phyloP scores from a whole-genome alignment of 2,888 invertebrate species.

The Zygaena filipendulae region DNA sequence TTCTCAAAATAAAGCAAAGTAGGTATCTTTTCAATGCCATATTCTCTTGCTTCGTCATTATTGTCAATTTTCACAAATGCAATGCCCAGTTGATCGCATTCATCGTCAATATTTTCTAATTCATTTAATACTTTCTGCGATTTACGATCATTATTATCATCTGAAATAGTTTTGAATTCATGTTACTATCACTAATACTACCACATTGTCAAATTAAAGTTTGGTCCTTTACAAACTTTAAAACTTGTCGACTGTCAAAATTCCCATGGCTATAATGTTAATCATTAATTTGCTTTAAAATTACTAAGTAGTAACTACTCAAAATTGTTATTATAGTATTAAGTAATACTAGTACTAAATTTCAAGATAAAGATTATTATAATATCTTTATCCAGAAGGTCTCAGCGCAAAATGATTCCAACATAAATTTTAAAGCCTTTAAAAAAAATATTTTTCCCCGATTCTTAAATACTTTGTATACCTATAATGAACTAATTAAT shows the following conservation, averaged over 20 bases:
- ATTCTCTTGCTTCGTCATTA: slow-evolving; percentile 88
- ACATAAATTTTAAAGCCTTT: slow-evolving; percentile 5
- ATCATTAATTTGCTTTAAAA: too few species aligned
- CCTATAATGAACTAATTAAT: too few species aligned
- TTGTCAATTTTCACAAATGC: slow-evolving; percentile 95
- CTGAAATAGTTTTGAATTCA: too few species aligned
- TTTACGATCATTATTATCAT: slow-evolving; percentile 90
- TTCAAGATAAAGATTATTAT: slow-evolving; percentile 9
- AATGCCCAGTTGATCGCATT: slow-evolving; percentile 88
- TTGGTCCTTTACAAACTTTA: slow-evolving; percentile 4
- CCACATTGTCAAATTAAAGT: too few species aligned
- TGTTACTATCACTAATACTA: too few species aligned
- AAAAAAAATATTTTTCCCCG: too few species aligned
- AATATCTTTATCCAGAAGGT: slow-evolving; percentile 2
- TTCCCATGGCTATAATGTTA: too few species aligned
- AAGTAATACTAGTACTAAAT: too few species aligned
- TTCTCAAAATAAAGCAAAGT: slow-evolving; percentile 85
- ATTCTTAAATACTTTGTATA: too few species aligned
- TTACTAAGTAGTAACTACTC: too few species aligned
- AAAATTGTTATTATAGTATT: too few species aligned
- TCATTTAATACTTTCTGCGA: slow-evolving; percentile 87
- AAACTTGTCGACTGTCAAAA: too few species aligned
- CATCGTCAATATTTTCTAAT: slow-evolving; percentile 93
- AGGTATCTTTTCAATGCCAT: slow-evolving; percentile 90
- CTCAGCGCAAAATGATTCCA: background rate